Base-by-base conservation (phyloP, 2,797 vertebrate genomes). In the Euthynnus affinis region DNA sequence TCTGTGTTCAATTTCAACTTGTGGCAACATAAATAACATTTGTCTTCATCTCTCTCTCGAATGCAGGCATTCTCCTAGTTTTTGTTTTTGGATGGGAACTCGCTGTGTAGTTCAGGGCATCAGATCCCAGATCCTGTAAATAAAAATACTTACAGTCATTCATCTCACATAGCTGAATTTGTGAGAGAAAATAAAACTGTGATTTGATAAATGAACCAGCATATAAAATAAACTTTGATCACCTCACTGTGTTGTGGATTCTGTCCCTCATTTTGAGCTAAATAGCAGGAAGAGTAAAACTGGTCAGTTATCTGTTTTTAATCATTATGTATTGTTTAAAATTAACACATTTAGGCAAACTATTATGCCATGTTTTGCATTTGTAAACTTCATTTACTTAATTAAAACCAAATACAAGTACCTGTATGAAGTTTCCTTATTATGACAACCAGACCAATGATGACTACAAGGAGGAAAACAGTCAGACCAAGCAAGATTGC, bases 1-100 rank as follows among this genome's bases (percentile, higher is more conserved):
- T 8, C 14, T 52, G 40, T 53, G 27, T 67, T 61, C 40, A 12
- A 58, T 48, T 58, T 13, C 51, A 51, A 25, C 78, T 74, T 25
- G 82, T 79, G 25, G 87, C 65, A 42, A 74, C 53, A 14, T 81
- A 81, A 13, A 83, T 32, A 22, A 89, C 80, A 22, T 63, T 27
- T 12, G 13, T 0, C 1, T 75, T 56, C 60, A 3, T 10, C 12
- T 78, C 62, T 34, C 10, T 81, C 3, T 3, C 48, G 55, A 12
- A 42, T 17, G 18, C 34, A 42, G 62, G 25, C 37, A 27, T 70
- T 0, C 29, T 53, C 37, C 6, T 61, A 25, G 64, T 69, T 6
- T 58, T 66, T 23, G 22, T 2, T 53, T 46, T 71, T 46, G 9
- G 34, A 42, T n/a, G 32, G 42, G 79, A 80, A 77, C 5, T 77